phyloP scores from a whole-genome alignment of 2,888 invertebrate genomes.

The Raillietiella orientalis region DNA sequence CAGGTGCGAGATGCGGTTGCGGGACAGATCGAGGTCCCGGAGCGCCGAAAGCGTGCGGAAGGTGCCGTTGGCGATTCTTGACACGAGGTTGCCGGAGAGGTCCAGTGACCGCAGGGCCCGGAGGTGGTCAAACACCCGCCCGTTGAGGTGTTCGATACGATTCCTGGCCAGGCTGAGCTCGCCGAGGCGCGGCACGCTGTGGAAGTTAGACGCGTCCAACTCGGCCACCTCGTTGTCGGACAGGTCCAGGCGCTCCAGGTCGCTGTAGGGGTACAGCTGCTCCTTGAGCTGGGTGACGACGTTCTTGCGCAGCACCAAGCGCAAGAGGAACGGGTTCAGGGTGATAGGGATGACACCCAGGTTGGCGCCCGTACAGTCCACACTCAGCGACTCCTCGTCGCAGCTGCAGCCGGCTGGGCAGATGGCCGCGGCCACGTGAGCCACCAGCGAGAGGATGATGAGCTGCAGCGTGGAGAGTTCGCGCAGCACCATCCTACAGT shows the following conservation, averaged over 20 bases:
- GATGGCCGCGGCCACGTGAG: conserved; percentile 20
- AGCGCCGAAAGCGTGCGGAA: no score
- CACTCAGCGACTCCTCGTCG: conserved; percentile 42
- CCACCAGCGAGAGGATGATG: conserved; percentile 12
- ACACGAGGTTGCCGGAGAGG: no score
- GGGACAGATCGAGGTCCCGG: conserved; percentile 8
- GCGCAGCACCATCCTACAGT: no score
- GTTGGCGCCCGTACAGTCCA: conserved; percentile 38
- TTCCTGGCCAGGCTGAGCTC: conserved; percentile 30
- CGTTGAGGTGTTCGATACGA: conserved; percentile 6
- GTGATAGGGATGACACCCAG: conserved; percentile 61
- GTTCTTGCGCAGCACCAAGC: no score
- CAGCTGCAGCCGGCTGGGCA: conserved; percentile 52
- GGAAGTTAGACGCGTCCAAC: conserved; percentile 37
- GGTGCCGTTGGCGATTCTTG: no score
- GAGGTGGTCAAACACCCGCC: conserved; percentile 7
- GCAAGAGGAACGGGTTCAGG: conserved; percentile 57
- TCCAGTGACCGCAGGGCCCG: conserved; percentile 7
- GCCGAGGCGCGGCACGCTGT: conserved; percentile 34
- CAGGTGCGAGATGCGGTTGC: conserved; percentile 8
- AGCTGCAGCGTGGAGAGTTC: conserved; percentile 11
- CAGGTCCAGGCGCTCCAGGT: no score
- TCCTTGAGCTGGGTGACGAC: no score
- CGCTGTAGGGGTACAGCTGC: no score
- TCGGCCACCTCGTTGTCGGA: conserved; percentile 40